Base-by-base conservation (phyloP, 2,888 invertebrate species). In the Ferrisia virgata region DNA sequence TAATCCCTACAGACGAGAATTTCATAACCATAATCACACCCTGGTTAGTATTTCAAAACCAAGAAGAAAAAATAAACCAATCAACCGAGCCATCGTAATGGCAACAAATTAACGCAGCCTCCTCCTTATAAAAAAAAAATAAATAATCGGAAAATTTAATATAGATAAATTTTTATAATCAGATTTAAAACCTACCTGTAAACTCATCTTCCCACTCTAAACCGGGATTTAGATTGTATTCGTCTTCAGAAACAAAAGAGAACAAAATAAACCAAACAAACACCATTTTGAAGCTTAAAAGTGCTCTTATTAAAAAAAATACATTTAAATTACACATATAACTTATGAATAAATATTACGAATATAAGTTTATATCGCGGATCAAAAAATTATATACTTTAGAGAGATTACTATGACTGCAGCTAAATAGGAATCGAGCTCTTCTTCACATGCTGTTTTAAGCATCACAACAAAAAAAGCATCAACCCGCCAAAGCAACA, bases 191-290 rank as follows among this genome's bases (percentile, higher is more conserved):
- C 96, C 96, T 97, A 97, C 97, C 96, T 97, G 96, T 96, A 92
- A 97, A 97, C 92, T 97, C 97, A 95, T 97, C 97, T 94, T 97
- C 97, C 97, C 97, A 97, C 92, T 97, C 97, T 96, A 97, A 96
- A 95, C 96, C 96, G 93, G 96, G 96, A 94, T 96, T 96, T 94
- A 96, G 96, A 96, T 96, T 96, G 96, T 96, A 96, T 93, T 96
- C 96, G 93, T 96, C 96, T 96, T 95, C 94, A 95, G 94, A 93
- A 89, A 89, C 89, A 89, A 90, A 90, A 90, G 89, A 90, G 89
- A 89, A 90, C 87, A 90, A 89, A 88, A 88, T 89, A 89, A 89
- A 89, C 89, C 89, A 89, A 89, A 86, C 85, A 86, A 86, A 85
- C 85, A 86, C 85, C 86, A 86, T 84, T 84, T 84, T 82, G 85